Base-by-base conservation (phyloP, 2,888 invertebrate species). In the Pollenia griseotomentosa region DNA sequence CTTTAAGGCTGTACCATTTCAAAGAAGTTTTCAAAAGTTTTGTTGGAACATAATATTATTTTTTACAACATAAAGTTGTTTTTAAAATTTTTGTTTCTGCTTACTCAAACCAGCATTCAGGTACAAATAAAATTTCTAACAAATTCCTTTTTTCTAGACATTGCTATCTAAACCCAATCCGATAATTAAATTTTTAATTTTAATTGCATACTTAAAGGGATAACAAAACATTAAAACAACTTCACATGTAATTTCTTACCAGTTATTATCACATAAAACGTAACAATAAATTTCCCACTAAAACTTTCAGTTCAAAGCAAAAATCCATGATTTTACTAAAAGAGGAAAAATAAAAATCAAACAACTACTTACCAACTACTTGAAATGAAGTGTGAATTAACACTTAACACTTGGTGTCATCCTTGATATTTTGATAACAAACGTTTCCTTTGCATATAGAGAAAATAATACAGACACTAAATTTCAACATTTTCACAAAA, bases 331-430 rank as follows among this genome's bases (percentile, higher is more conserved):
- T 11, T 42, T 61, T 10, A 48, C 61, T 44, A 0, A 33, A 33
- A 19, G 0, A 65, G 19, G 7, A 65, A 65, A 7, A 44, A 19
- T 7, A 65, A 46, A 19, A 65, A 33, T 33, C 33, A 33, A 33
- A 33, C 33, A 33, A 33, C 14, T 57, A 55, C 14, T 57, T 48
- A 40, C 16, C 55, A 65, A 57, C 65, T 48, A 66, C 73, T 73
- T 42, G 57, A 57, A 81, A 81, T 81, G 19, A 66, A 74, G 81
- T 81, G 73, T 57, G 48, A 66, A 66, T 74, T 74, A 65, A 57
- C 66, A 74, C 81, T 74, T 14, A 55, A 73, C 61, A 80, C 61
- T 44, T 73, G 40, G 14, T 51, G 48, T 16, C n/a, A 66, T 48
- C n/a, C 66, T 57, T 48, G 40, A 81, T 73, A 33, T 73, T 40